A percentile compares a stretch with the other conserved stretches of the same genome.
These are phyloP conservation scores for Caenorhabditis plicata DNA, from an alignment of 2,888 invertebrate genomes.

Conservation along the genomic window DNA sequence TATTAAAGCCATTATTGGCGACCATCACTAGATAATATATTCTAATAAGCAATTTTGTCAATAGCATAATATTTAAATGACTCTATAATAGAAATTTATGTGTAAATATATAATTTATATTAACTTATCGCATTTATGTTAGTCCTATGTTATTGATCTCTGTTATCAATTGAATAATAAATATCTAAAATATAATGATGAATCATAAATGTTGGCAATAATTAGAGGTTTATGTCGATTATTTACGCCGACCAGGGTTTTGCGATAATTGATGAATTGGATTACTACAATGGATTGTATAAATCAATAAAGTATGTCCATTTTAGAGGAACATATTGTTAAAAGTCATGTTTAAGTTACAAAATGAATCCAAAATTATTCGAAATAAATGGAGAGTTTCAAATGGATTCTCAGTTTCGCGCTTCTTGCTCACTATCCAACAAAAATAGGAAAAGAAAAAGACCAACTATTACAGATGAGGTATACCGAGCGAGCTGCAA, in stretches of 20 bases:
- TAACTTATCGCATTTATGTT: too few species aligned
- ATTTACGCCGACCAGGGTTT: slow-evolving; percentile 12
- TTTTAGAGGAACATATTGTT: too few species aligned
- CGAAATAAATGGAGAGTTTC: slow-evolving; percentile 40
- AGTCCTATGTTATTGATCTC: too few species aligned
- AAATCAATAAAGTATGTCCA: not conserved
- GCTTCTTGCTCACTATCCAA: not conserved
- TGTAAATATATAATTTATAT: too few species aligned
- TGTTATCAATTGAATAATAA: too few species aligned
- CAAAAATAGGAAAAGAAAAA: slow-evolving; percentile 4
- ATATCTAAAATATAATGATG: too few species aligned
- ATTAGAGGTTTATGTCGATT: slow-evolving; percentile 23
- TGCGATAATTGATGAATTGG: slow-evolving; percentile 37
- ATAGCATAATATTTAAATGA: not conserved
- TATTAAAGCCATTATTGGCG: slow-evolving; percentile 21
- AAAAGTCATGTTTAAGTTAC: slow-evolving; percentile 13
- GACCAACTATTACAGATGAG: too few species aligned
- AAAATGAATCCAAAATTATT: slow-evolving; percentile 31
- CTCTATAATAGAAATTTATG: too few species aligned
- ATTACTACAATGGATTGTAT: slow-evolving; percentile 11
- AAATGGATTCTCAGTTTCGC: slow-evolving; percentile 43
- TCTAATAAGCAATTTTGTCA: not conserved
- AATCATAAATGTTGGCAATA: too few species aligned
- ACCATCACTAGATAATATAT: slow-evolving; percentile 10
- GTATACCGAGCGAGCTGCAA: too few species aligned